Percentiles rank a stretch among this genome's conserved stretches.
phyloP scores from a whole-genome alignment of 1,140 invertebrate species.

The Drosophila auraria region DNA sequence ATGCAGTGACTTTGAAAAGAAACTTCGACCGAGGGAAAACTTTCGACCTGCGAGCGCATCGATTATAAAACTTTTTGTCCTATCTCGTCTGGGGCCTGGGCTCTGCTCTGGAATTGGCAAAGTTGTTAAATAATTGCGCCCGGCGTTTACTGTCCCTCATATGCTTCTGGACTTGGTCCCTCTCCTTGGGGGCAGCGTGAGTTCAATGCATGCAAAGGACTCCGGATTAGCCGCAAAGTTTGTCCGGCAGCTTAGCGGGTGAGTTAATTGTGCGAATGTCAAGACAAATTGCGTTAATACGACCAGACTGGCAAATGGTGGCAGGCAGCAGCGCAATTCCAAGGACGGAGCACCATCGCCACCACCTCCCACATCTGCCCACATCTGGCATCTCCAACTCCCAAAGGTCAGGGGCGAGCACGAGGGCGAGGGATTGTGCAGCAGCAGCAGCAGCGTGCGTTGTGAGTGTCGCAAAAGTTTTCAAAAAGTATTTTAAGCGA shows the following conservation, averaged over 20 bases:
- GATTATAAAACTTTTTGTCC: constrained; percentile 81
- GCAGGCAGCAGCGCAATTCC: constrained; percentile 22
- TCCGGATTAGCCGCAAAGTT: constrained; percentile 71
- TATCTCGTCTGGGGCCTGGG: constrained; percentile 60
- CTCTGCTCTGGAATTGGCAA: constrained; percentile 62
- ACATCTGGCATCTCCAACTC: constrained; percentile 36
- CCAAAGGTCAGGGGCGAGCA: constrained; percentile 45
- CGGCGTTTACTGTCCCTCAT: constrained; percentile 72
- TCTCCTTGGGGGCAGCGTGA: neutral
- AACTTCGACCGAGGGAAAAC: constrained; percentile 68
- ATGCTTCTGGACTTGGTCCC: constrained; percentile 31
- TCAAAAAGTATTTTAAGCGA: constrained; percentile 83
- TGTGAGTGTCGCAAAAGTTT: constrained; percentile 75
- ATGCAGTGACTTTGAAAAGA: constrained; percentile 83
- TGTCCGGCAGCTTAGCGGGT: constrained; percentile 72
- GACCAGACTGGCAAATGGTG: constrained; percentile 55
- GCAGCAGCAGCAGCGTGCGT: constrained; percentile 4
- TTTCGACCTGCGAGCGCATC: constrained; percentile 79
- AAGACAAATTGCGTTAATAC: constrained; percentile 84
- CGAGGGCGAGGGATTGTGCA: constrained; percentile 11
- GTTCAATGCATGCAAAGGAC: constrained; percentile 46
- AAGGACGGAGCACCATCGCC: neutral
- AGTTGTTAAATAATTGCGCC: constrained; percentile 82
- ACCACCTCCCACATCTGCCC: neutral
- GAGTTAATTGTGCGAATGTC: constrained; percentile 84